phyloP scores from a whole-genome alignment of 2,113 vertebrate species.

The Mellivora capensis region DNA sequence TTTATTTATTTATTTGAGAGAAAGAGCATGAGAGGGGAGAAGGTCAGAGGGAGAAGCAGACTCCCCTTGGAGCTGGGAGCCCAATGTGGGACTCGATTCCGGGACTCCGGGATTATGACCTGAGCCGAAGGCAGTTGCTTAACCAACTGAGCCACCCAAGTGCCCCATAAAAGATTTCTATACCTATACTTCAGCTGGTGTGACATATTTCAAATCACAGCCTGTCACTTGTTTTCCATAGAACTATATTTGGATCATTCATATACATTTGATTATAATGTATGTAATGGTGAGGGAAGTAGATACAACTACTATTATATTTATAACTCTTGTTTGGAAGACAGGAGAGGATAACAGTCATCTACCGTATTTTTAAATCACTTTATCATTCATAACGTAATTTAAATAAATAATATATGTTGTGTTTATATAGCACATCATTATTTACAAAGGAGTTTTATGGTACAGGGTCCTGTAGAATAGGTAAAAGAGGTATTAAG shows the following conservation, averaged over 20 bases:
- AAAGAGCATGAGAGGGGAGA: too few relatives aligned
- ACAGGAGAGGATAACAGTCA: not conserved
- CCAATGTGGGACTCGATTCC: too few relatives aligned
- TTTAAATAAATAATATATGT: not conserved
- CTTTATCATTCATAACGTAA: slow-evolving; percentile 4
- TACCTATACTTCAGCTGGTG: not conserved
- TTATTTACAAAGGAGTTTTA: slow-evolving; percentile 8
- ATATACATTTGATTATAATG: not conserved
- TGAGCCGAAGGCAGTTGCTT: too few relatives aligned
- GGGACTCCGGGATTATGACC: too few relatives aligned
- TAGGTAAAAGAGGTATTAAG: not conserved
- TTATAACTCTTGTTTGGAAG: not conserved
- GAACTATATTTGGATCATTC: not conserved
- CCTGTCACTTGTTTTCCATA: not conserved
- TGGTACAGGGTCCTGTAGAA: not conserved
- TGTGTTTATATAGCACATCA: not conserved
- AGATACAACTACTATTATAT: not conserved
- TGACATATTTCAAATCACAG: not conserved
- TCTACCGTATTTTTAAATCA: not conserved
- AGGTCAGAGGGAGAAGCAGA: too few relatives aligned
- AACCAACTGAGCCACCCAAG: too few relatives aligned
- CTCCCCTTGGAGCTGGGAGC: too few relatives aligned
- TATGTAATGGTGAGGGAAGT: not conserved
- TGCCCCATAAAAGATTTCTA: not conserved
- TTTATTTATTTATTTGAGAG: too few relatives aligned